Base-by-base conservation (phyloP, 2,797 vertebrate genomes). In the Pangasius djambal region DNA sequence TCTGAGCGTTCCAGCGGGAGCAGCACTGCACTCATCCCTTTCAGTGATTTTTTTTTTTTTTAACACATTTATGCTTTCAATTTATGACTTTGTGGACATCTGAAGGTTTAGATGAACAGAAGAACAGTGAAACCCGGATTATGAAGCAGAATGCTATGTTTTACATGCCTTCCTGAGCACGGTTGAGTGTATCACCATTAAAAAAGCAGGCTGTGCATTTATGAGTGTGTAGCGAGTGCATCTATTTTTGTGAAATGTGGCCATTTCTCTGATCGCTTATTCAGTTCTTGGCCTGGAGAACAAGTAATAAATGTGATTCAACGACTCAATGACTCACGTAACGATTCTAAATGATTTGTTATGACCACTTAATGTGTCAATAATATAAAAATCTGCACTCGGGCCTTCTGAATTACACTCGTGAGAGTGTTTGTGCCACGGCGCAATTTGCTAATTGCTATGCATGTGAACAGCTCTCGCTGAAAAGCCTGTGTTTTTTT, bases 291-390 rank as follows among this genome's bases (percentile, higher is more conserved):
- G 83, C n/a, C 83, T 55, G 67, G 44, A 85, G 65, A 37, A 70
- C 28, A 22, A 85, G 48, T 55, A 85, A 85, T 85, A 70, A 70
- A 85, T 25, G 83, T 22, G 83, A 70, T 34, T 69, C 65, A 70
- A 13, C 37, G 70, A 63, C 37, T 8, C 37, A 86, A 44, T 86
- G 70, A 86, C 70, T 86, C 84, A 74, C 59, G 55, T 31, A 86
- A 86, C 37, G 70, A 48, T 50, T 86, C 70, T 18, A 44, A 86
- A 86, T 63, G 85, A 86, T 78, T 78, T 86, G 85, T 86, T 86
- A 86, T 86, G 85, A 86, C 70, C 69, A 75, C 57, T 75, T 86
- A 75, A 86, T 50, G 85, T 86, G 55, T 86, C 85, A 77, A 75
- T 86, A 77, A 86, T 86, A 77, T 61, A 86, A 75, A 74, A 86